Conservation (phyloP, 2,113 vertebrate species). For the Sarotherodon lohbergeri region DNA sequence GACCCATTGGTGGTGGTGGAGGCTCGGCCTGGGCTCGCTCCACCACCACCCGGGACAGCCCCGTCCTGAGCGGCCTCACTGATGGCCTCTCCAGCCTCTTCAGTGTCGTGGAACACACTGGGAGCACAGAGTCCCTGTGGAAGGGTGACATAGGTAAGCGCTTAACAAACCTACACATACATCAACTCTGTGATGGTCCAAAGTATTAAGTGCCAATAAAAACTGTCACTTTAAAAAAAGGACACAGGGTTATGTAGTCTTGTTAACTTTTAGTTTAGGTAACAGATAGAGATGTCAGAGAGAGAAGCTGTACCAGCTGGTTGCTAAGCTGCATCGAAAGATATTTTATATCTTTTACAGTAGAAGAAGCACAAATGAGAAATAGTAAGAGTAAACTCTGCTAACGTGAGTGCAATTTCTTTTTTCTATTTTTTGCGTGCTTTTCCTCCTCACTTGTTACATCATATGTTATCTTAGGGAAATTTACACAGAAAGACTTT, state of each 20-base stretch:
- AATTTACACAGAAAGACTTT: background rate
- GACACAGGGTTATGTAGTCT: background rate
- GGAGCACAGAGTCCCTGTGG: conserved; percentile 91
- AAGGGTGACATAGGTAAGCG: conserved; percentile 68
- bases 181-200: background rate
- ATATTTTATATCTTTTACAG: background rate
- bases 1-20: conserved; percentile 80
- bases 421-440: background rate
- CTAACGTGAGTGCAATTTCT: background rate
- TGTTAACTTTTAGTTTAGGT: background rate
- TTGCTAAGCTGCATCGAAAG: background rate
- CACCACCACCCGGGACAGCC: conserved; percentile 95
- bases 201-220: background rate
- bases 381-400: background rate
- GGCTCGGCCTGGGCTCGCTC: conserved; percentile 97
- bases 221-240: background rate
- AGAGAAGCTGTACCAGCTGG: background rate
- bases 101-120: conserved; percentile 89
- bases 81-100: conserved; percentile 96
- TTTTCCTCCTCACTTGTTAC: background rate
- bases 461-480: background rate
- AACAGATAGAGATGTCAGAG: background rate
- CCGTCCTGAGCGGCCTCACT: conserved; percentile 88
- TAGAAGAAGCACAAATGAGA: background rate
- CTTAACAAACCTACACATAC: background rate